Evolutionary conservation across 1,140 invertebrate genomes (phyloP), one percentile per base, ranked within the genome.

Genomic region (Trichoplusia ni): DNA sequence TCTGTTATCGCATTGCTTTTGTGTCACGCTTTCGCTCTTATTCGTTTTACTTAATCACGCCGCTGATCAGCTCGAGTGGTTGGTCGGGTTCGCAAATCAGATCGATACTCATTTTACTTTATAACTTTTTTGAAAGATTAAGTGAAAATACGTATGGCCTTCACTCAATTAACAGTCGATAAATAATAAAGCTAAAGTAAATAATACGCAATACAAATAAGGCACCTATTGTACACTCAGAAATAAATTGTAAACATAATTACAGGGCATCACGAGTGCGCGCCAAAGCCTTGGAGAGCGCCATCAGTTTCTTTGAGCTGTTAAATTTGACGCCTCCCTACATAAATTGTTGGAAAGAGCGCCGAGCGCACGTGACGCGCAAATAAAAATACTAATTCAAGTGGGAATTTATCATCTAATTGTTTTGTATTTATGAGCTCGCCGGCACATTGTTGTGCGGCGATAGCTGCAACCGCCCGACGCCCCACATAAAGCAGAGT

Each of bases 1-100:
- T 64, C 73, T 74, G 79, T 87, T 86, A 86, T 89, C 86, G 76
- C 61, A 62, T 66, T 74, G 81, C 79, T 83, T 79, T 86, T 83
- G 82, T 89, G 81, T 86, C 84, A 86, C 81, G 84, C 81, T 86
- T 78, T 77, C 67, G 74, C 62, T 73, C 71, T 76, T 80, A 71
- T 79, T 75, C 73, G 71, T 75, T 77, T 80, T 82, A 75, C 77
- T 83, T 87, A 85, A 87, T 84, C 81, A 81, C 65, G 63, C 33
- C 51, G 58, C 69, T 74, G 81, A 79, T 85, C 81, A 75, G 75
- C 66, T 60, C 69, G 46, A 69, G 64, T 68, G 76, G 77, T 67
- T 56, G 66, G 70, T 64, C 65, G 54, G 68, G 60, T 60, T 75
- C 71, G 67, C 67, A 71, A 73, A 79, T 82, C 71, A 54, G 64